Conservation (phyloP, 2,888 invertebrate species). For the Gymnosoma rotundatum region DNA sequence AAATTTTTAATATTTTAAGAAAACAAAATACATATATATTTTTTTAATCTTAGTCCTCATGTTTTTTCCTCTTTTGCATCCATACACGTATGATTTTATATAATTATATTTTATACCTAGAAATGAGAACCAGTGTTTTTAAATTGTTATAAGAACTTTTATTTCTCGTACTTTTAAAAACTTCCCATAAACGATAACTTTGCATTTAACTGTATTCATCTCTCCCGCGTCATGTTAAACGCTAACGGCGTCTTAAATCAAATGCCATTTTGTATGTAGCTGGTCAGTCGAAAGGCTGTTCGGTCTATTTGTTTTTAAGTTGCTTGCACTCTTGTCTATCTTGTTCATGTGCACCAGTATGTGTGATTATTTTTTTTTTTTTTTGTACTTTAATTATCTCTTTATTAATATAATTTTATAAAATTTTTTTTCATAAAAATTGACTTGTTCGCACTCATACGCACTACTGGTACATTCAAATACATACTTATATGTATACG, state of each 20-base stretch:
- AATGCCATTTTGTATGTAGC: not conserved
- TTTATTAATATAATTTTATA: conserved; percentile 12
- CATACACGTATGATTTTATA: too few relatives aligned
- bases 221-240: not conserved
- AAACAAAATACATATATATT: too few relatives aligned
- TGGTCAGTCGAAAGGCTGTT: not conserved
- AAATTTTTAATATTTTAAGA: too few relatives aligned
- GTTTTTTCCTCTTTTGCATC: too few relatives aligned
- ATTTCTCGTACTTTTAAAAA: too few relatives aligned
- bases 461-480: not conserved
- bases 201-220: not conserved
- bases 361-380: not conserved
- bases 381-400: conserved; percentile 19
- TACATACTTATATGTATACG: not conserved
- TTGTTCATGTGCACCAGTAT: not conserved
- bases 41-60: too few relatives aligned
- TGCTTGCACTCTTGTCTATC: conserved; percentile 4
- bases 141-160: too few relatives aligned
- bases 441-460: conserved; percentile 9
- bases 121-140: too few relatives aligned
- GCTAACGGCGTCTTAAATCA: not conserved
- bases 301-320: conserved; percentile 20
- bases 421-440: conserved; percentile 19
- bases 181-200: too few relatives aligned
- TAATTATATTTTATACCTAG: too few relatives aligned